These are phyloP conservation scores for Acromyrmex charruanus DNA, from an alignment of 1,140 invertebrate species.

Conservation along the genomic window DNA sequence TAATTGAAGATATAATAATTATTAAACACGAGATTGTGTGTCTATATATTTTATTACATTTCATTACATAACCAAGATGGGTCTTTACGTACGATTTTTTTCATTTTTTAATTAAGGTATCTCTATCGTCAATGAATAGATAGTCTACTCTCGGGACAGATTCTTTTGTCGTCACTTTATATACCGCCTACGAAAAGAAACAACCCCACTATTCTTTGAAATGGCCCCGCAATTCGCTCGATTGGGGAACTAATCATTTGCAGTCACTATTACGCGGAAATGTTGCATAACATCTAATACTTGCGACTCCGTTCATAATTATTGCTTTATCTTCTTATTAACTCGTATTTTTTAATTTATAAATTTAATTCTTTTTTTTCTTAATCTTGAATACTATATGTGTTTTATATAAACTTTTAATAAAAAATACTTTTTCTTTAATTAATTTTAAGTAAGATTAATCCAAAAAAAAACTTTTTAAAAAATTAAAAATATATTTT, in stretches of 20 bases:
- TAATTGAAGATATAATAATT: not conserved
- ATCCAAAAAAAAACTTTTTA: not conserved
- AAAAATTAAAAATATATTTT: not conserved
- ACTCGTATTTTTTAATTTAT: not conserved
- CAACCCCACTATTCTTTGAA: slow-evolving; percentile 71
- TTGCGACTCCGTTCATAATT: slow-evolving; percentile 52
- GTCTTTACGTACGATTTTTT: slow-evolving; percentile 66
- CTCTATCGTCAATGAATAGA: slow-evolving; percentile 43
- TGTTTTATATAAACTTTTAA: not conserved
- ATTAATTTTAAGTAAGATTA: not conserved
- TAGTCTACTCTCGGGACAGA: slow-evolving; percentile 53
- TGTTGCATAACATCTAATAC: slow-evolving; percentile 68
- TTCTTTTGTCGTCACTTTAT: slow-evolving; percentile 71
- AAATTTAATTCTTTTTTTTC: not conserved
- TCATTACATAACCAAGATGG: not conserved
- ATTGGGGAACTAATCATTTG: slow-evolving; percentile 16
- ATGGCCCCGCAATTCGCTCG: slow-evolving; percentile 50
- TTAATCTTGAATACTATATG: not conserved
- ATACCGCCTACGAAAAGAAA: slow-evolving; percentile 69
- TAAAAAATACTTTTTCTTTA: not conserved
- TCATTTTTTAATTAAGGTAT: slow-evolving; percentile 48
- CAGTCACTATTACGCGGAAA: not conserved
- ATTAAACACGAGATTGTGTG: not conserved
- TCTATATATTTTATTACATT: not conserved
- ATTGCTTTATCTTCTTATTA: not conserved